phyloP scores from a whole-genome alignment of 2,113 vertebrate genomes.

The Lasiurus cinereus region DNA sequence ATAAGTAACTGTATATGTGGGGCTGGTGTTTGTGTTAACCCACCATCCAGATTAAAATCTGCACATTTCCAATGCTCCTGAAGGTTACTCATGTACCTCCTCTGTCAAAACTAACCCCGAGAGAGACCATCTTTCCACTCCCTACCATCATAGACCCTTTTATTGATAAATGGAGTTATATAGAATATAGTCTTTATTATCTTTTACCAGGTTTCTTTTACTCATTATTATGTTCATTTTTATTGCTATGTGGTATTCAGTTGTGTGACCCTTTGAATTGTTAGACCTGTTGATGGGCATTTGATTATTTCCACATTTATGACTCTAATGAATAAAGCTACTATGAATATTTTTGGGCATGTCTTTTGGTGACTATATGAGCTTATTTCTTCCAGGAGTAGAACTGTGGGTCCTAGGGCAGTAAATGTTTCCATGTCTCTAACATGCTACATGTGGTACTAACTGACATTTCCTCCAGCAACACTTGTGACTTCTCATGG shows the following conservation, averaged over 20 bases:
- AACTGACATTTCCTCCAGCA: too few relatives aligned
- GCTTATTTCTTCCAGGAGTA: neutral
- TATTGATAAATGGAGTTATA: neutral
- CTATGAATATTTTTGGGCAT: neutral
- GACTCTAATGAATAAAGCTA: neutral
- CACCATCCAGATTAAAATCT: neutral
- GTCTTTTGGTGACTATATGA: neutral
- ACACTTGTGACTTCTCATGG: neutral
- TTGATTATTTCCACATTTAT: neutral
- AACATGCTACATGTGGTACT: too few relatives aligned
- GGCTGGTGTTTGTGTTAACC: neutral
- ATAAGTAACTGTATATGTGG: neutral
- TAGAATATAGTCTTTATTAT: neutral
- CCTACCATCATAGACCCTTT: neutral
- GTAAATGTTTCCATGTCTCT: neutral
- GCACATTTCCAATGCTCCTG: neutral
- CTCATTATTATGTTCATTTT: neutral
- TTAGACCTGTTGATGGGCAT: neutral
- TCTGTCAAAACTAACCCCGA: neutral
- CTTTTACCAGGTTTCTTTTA: neutral
- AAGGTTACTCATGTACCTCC: neutral
- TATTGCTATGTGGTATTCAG: neutral
- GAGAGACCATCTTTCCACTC: neutral
- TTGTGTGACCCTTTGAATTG: neutral
- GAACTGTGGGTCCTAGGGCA: accelerated